Evolutionary conservation across 2,888 invertebrate genomes (phyloP).

Genomic region (Adelphocoris suturalis): DNA sequence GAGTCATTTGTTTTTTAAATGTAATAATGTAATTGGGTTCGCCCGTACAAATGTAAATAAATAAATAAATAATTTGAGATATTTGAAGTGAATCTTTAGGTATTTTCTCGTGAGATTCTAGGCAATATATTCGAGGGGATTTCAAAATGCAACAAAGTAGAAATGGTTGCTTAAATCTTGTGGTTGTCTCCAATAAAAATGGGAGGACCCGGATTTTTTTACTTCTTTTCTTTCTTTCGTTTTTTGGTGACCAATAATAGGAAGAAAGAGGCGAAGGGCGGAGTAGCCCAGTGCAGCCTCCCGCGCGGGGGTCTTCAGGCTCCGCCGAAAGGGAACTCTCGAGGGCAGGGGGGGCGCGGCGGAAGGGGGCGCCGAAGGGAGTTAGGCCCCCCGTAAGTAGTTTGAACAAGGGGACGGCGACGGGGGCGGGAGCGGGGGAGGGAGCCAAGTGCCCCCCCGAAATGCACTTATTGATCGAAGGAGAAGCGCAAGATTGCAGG

Average conservation of each 20-base stretch:
- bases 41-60: too few relatives aligned
- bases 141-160: too few relatives aligned
- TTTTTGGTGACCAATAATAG: background rate
- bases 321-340: slow-evolving; percentile 1
- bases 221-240: background rate
- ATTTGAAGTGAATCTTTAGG: too few relatives aligned
- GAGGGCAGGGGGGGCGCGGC: background rate
- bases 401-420: slow-evolving; percentile 40
- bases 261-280: slow-evolving; percentile 17
- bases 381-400: slow-evolving; percentile 55
- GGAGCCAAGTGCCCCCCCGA: slow-evolving; percentile 50
- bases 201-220: too few relatives aligned
- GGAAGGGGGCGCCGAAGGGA: slow-evolving; percentile 12
- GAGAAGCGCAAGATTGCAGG: slow-evolving; percentile 72
- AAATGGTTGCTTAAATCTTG: too few relatives aligned
- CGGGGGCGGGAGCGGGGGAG: background rate
- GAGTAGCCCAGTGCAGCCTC: slow-evolving; percentile 16
- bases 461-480: slow-evolving; percentile 73
- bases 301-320: background rate
- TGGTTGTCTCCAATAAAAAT: background rate
- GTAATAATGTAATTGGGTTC: too few relatives aligned
- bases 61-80: too few relatives aligned
- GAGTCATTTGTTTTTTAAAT: too few relatives aligned
- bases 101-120: too few relatives aligned
- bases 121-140: too few relatives aligned